phyloP scores from a whole-genome alignment of 2,113 vertebrate species.

The Hippocampus mohnikei region DNA sequence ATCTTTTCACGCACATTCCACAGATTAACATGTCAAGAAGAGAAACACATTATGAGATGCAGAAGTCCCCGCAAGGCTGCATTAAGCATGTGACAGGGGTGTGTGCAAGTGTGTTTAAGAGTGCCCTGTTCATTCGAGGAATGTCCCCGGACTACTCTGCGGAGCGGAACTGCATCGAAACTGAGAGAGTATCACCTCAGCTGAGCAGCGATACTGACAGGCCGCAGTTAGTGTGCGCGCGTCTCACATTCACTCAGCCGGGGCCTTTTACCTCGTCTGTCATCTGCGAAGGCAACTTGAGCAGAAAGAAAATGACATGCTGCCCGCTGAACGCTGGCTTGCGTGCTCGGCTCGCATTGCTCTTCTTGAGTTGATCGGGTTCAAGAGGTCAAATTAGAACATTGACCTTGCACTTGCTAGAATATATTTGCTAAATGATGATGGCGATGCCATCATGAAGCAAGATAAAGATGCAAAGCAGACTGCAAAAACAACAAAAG shows the following conservation, averaged over 20 bases:
- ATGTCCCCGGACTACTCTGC: slow-evolving; percentile 72
- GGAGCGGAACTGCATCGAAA: slow-evolving; percentile 68
- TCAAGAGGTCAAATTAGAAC: slow-evolving; percentile 41
- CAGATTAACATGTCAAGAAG: slow-evolving; percentile 43
- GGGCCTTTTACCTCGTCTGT: slow-evolving; percentile 47
- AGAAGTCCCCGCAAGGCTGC: slow-evolving; percentile 37
- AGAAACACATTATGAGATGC: slow-evolving; percentile 46
- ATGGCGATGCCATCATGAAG: no score
- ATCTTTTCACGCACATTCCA: slow-evolving; percentile 39
- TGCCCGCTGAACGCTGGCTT: slow-evolving; percentile 3
- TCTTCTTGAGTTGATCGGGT: slow-evolving; percentile 17
- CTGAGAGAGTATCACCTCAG: slow-evolving; percentile 67
- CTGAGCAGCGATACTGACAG: slow-evolving; percentile 39
- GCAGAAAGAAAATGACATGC: slow-evolving; percentile 42
- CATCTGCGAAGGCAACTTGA: slow-evolving; percentile 30
- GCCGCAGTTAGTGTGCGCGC: slow-evolving; percentile 29
- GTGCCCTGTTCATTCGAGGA: slow-evolving; percentile 61
- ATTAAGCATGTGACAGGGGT: slow-evolving; percentile 56
- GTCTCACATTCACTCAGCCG: slow-evolving; percentile 27
- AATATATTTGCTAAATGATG: neutral
- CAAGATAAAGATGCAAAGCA: neutral
- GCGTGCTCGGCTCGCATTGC: slow-evolving; percentile 8
- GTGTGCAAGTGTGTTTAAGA: slow-evolving; percentile 53
- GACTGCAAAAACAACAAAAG: neutral
- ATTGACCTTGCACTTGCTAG: slow-evolving; percentile 35